Evolutionary conservation across 2,797 vertebrate species (phyloP), one percentile per base, ranked within the genome.

Genomic region (Mastacembelus armatus): DNA sequence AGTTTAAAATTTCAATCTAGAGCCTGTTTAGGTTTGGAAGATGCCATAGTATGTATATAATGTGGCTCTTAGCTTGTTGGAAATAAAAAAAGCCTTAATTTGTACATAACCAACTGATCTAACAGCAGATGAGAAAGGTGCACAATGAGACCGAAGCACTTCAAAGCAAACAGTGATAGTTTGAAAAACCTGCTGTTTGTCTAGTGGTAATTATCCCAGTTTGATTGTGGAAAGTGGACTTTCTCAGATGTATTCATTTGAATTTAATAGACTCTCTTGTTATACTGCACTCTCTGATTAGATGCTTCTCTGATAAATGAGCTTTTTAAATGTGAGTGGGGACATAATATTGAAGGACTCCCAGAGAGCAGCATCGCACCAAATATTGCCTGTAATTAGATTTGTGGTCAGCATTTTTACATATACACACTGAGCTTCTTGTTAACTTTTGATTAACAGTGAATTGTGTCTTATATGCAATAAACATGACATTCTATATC

Each of bases 241-340:
- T 26, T 33, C 39, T 67, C 57, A 32, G 19, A 65, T 36, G 21
- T 55, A 47, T 78, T 66, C 10, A 78, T 73, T 45, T 77, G 26
- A 61, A 62, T 80, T 55, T 55, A 40, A 80, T 73, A 38, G 45
- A 15, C 33, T 30, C 10, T 57, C 51, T 44, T 43, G 18, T 69
- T 61, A 54, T 38, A 36, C 57, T 62, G 39, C 35, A 26, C 24
- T 65, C 43, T 55, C 57, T 78, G 80, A 78, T 80, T 77, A 71
- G 54, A 74, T 27, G 30, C 74, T 80, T 68, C 29, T 81, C 65
- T 80, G 54, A 78, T 38, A 78, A 74, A 64, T 62, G 43, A 83
- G 51, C 40, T 70, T 76, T 60, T 59, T 32, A 68, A 21, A 50
- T 54, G 27, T 1, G 6, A 43, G 50, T 65, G 30, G 29, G 43